Evolutionary conservation across 1,140 invertebrate species (phyloP), one percentile per base, ranked within the genome.

Genomic region (Panagrolaimus sp.): DNA sequence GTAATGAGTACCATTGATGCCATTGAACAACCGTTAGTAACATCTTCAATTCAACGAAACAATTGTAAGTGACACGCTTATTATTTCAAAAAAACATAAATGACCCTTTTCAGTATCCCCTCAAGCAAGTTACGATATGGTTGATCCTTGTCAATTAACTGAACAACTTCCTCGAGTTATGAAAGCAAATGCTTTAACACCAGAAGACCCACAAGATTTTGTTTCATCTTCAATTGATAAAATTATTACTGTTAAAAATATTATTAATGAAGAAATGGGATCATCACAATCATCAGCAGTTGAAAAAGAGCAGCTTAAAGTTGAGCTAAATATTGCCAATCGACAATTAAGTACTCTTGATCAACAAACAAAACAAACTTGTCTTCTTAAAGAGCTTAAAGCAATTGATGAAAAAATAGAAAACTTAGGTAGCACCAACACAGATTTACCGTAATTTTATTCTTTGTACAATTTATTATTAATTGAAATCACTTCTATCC

Each of bases 211-310:
- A 24, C 78, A 80, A 48, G 65, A 79, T 46, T 62, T 80, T 46
- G 78, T 81, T n/a, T 71, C 77, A 7, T 55, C 52, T 62, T 76
- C 76, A 17, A 44, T 80, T 10, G 78, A 80, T 28, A 58, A 65
- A 63, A 81, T 80, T 38, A 26, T 81, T 24, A 72, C 79, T 65
- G 77, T 80, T 10, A 78, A 77, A 45, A 79, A 82, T 52, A 68
- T 75, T 28, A 74, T 80, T n/a, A 69, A 66, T 43, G 32, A 38
- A 4, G 65, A 76, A 17, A 69, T 63, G 48, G 72, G 48, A 7
- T 48, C 70, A 2, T 76, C 71, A 10, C 47, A 67, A 14, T 47
- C 68, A 43, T 76, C 74, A 14, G 74, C 73, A 5, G 75, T 78
- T 1, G 75, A 76, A 55, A 76, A 76, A 63, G 72, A 70, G 64